Conservation (phyloP, 2,797 vertebrate genomes). For the Protosalanx chinensis region DNA sequence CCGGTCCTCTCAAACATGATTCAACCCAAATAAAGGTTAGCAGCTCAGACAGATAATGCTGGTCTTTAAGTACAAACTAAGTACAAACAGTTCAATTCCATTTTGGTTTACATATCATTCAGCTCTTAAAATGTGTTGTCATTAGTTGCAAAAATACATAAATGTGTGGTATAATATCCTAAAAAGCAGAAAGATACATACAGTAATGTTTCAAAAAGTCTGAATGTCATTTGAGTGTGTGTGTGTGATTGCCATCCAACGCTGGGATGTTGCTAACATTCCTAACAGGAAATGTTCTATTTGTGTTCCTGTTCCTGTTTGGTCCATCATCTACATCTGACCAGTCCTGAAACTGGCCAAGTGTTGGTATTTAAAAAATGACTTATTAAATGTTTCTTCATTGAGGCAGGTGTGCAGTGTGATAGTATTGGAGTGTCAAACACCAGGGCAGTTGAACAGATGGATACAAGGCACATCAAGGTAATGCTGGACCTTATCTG, state of each 20-base stretch:
- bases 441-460: conserved; percentile 26
- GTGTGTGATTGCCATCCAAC: neutral
- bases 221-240: conserved; percentile 18
- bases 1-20: conserved; percentile 48
- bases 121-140: conserved; percentile 40
- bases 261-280: neutral
- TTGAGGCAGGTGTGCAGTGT: neutral
- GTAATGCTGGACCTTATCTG: conserved; percentile 61
- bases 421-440: conserved; percentile 22
- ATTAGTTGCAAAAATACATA: conserved; percentile 41
- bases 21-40: conserved; percentile 41
- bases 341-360: conserved; percentile 33
- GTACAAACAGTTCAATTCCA: conserved; percentile 45
- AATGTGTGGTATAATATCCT: conserved; percentile 53
- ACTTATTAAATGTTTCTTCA: too few relatives aligned
- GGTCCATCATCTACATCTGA: conserved; percentile 42
- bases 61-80: conserved; percentile 41
- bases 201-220: conserved; percentile 25
- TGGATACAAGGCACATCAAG: conserved; percentile 68
- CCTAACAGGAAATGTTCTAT: neutral
- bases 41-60: conserved; percentile 56
- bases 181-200: conserved; percentile 26
- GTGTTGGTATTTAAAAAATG: neutral
- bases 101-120: conserved; percentile 65
- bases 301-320: conserved; percentile 32